phyloP scores from a whole-genome alignment of 1,140 invertebrate species.

The Pogonus chalceus region DNA sequence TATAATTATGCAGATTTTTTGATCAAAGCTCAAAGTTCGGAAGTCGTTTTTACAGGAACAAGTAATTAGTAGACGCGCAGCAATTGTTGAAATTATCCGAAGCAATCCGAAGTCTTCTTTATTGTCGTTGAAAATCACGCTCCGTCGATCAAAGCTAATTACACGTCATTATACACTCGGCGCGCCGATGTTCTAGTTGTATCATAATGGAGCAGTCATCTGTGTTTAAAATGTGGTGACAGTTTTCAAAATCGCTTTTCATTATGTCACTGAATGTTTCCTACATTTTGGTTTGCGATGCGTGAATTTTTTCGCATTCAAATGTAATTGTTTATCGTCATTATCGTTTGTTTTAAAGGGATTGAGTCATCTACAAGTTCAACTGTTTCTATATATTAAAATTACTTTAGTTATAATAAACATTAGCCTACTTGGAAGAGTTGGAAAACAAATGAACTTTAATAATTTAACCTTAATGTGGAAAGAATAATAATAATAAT shows the following conservation, averaged over 20 bases:
- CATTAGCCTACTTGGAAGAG: too few relatives aligned
- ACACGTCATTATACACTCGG: not conserved
- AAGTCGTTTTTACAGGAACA: not conserved
- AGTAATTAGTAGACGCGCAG: not conserved
- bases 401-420: too few relatives aligned
- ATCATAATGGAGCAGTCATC: not conserved
- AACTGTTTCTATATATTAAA: too few relatives aligned
- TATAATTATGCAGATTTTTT: not conserved
- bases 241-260: not conserved
- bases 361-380: too few relatives aligned
- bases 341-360: too few relatives aligned
- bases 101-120: not conserved
- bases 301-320: too few relatives aligned
- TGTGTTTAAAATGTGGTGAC: not conserved
- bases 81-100: not conserved
- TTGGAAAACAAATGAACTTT: too few relatives aligned
- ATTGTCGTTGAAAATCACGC: too few relatives aligned
- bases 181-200: not conserved
- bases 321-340: too few relatives aligned
- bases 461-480: too few relatives aligned
- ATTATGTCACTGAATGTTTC: not conserved
- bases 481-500: too few relatives aligned
- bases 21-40: not conserved
- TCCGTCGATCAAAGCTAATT: slow-evolving; percentile 3
- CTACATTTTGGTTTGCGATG: too few relatives aligned